phyloP scores from a whole-genome alignment of 2,797 vertebrate species.

The Platalea minor region DNA sequence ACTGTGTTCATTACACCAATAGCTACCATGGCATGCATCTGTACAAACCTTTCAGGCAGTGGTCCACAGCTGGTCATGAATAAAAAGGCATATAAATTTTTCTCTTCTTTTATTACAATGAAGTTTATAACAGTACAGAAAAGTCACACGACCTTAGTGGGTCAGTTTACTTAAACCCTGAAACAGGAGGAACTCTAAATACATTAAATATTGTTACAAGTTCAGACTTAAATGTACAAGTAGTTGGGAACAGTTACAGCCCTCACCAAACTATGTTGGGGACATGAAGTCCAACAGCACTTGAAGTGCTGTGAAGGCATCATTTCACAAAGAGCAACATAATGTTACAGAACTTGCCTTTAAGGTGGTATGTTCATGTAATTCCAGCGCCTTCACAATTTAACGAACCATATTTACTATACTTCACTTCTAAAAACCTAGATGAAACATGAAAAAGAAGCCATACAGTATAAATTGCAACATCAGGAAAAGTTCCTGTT shows the following conservation, averaged over 20 bases:
- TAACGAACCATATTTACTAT: conserved; percentile 97
- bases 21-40: conserved; percentile 83
- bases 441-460: conserved; percentile 96
- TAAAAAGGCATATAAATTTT: conserved; percentile 91
- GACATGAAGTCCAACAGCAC: conserved; percentile 99
- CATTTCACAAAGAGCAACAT: conserved; percentile 83
- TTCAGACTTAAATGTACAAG: conserved; percentile 79
- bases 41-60: conserved; percentile 88
- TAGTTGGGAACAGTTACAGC: conserved; percentile 85
- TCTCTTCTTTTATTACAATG: conserved; percentile 98
- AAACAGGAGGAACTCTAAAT: conserved; percentile 85
- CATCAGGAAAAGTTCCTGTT: conserved; percentile 82
- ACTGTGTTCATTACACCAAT: conserved; percentile 59
- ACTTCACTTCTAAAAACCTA: conserved; percentile 99
- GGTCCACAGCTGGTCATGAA: conserved; percentile 89
- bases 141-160: conserved; percentile 87
- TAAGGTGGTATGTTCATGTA: conserved; percentile 92
- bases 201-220: conserved; percentile 85
- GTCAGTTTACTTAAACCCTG: conserved; percentile 85
- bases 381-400: conserved; percentile 98
- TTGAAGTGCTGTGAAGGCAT: conserved; percentile 92
- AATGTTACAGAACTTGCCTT: conserved; percentile 98
- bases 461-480: conserved; percentile 93
- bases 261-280: conserved; percentile 99
- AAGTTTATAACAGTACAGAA: conserved; percentile 93